Conservation (phyloP, 2,797 vertebrate species). For the Gambelia wislizenii region DNA sequence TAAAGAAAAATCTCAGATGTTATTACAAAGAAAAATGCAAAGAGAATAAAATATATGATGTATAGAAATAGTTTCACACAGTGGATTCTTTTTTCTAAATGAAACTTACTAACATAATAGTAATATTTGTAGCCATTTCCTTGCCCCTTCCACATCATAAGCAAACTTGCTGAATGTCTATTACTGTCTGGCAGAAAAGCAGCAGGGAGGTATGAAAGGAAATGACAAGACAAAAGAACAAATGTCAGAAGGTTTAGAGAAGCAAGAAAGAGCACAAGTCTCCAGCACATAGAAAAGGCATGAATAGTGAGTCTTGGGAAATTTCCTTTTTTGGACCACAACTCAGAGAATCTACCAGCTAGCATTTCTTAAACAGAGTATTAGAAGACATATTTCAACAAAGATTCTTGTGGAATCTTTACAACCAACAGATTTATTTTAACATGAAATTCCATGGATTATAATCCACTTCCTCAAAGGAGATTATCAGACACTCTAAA, state of each 20-base stretch:
- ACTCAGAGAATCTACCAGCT: too few relatives aligned
- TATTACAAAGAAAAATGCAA: not conserved
- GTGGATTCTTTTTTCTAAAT: not conserved
- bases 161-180: not conserved
- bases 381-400: too few relatives aligned
- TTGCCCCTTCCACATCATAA: not conserved
- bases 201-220: not conserved
- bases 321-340: too few relatives aligned
- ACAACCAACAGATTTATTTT: too few relatives aligned
- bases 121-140: not conserved
- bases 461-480: too few relatives aligned
- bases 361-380: too few relatives aligned
- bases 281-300: not conserved
- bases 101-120: not conserved
- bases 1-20: not conserved
- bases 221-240: not conserved
- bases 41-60: not conserved
- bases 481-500: too few relatives aligned
- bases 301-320: too few relatives aligned
- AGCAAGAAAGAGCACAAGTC: not conserved
- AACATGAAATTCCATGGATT: too few relatives aligned
- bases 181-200: not conserved
- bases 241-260: not conserved
- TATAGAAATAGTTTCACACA: not conserved
- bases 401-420: too few relatives aligned